Percentiles rank a stretch among this genome's conserved stretches.
Conservation (phyloP, 2,888 invertebrate species). For the Quadriops clusia region DNA sequence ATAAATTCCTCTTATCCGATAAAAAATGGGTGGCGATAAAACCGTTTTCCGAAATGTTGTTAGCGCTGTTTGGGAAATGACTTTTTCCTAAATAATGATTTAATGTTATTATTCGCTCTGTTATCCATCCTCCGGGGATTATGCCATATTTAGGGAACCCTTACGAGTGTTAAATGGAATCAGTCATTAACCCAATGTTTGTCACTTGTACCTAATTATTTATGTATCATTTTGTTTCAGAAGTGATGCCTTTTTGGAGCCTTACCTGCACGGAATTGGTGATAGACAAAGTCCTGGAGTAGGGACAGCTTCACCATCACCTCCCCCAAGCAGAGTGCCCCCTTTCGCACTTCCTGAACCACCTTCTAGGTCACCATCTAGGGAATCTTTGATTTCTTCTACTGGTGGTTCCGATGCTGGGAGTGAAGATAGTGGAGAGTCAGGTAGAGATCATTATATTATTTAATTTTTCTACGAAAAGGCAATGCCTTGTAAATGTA, state of each 20-base stretch:
- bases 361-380: constrained; percentile 37
- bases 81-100: too few relatives aligned
- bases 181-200: too few relatives aligned
- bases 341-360: constrained; percentile 25
- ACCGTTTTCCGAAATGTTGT: too few relatives aligned
- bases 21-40: too few relatives aligned
- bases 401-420: constrained; percentile 47
- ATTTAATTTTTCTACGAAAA: too few relatives aligned
- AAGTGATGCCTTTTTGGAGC: constrained; percentile 61
- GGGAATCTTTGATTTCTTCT: constrained; percentile 52
- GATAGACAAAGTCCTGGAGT: constrained; percentile 29
- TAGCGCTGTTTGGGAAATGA: too few relatives aligned
- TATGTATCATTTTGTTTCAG: constrained; percentile 41
- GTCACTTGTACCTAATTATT: constrained; percentile 2
- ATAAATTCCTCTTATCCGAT: too few relatives aligned
- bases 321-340: constrained; percentile 30
- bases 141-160: too few relatives aligned
- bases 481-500: too few relatives aligned
- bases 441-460: constrained; percentile 19
- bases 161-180: too few relatives aligned
- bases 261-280: constrained; percentile 54
- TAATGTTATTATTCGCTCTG: too few relatives aligned
- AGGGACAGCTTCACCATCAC: constrained; percentile 37
- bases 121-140: too few relatives aligned
- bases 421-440: constrained; percentile 41